Percentiles rank a stretch among this genome's conserved stretches.
phyloP scores from a whole-genome alignment of 2,888 invertebrate species.

The Drosophila heteroneura region DNA sequence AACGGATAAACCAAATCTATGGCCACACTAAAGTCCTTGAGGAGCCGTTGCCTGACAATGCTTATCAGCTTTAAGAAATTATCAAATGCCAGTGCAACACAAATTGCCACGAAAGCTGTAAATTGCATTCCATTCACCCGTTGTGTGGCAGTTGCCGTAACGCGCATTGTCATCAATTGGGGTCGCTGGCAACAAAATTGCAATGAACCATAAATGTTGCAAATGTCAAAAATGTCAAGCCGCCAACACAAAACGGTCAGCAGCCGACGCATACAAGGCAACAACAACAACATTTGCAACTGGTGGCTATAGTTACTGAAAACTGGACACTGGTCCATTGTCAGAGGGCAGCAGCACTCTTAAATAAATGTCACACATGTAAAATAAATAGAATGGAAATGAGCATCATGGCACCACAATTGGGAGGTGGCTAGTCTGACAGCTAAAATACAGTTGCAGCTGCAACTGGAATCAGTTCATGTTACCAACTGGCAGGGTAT shows the following conservation, averaged over 20 bases:
- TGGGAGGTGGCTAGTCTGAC: constrained; percentile 28
- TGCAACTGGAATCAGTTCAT: constrained; percentile 10
- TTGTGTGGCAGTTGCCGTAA: constrained; percentile 3
- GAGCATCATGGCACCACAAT: constrained; percentile 36
- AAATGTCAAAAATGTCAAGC: constrained; percentile 81
- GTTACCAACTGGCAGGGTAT: neutral
- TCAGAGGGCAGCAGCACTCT: constrained; percentile 50
- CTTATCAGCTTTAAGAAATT: constrained; percentile 43
- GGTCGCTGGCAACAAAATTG: constrained; percentile 52
- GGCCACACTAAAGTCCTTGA: constrained; percentile 8
- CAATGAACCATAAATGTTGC: constrained; percentile 80
- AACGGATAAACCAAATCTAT: constrained; percentile 32
- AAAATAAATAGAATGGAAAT: constrained; percentile 81
- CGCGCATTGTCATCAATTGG: constrained; percentile 28
- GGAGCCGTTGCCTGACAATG: neutral
- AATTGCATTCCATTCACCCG: constrained; percentile 48
- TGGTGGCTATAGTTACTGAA: neutral
- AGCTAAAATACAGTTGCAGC: constrained; percentile 27
- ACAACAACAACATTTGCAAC: constrained; percentile 22
- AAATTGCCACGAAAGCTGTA: constrained; percentile 51
- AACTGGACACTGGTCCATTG: constrained; percentile 33
- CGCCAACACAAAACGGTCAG: constrained; percentile 66
- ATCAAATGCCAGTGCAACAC: constrained; percentile 38
- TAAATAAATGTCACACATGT: constrained; percentile 76
- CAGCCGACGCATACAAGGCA: constrained; percentile 50